Evolutionary conservation across 2,888 invertebrate species (phyloP).

Genomic region (Andrena trimmerana): DNA sequence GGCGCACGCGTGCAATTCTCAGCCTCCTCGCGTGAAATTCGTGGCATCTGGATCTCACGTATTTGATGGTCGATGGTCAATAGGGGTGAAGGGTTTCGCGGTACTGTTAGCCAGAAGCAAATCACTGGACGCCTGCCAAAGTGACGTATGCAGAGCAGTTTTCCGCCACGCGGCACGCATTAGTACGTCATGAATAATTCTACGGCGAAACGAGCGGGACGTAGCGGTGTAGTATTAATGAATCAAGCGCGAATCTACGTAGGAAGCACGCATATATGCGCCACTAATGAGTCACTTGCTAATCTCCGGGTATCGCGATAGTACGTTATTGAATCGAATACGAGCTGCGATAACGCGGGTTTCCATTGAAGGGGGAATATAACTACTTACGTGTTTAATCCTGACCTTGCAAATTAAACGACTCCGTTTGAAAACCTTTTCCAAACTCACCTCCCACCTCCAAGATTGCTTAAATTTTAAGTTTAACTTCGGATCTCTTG

Average conservation of each 20-base stretch:
- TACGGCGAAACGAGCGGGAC: neutral
- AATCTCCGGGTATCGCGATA: neutral
- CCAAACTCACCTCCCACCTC: no score
- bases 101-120: neutral
- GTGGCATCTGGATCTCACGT: neutral
- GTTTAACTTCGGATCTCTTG: no score
- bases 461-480: no score
- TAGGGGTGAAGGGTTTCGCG: neutral
- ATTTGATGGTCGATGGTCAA: neutral
- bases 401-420: no score
- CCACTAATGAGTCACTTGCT: slow-evolving; percentile 1
- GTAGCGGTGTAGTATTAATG: slow-evolving; percentile 8
- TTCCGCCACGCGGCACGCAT: neutral
- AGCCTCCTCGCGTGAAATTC: no score
- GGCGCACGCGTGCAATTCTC: no score
- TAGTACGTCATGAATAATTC: neutral
- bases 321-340: neutral
- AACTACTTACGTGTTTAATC: no score
- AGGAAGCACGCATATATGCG: neutral
- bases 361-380: neutral
- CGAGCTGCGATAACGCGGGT: neutral
- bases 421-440: no score
- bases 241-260: neutral
- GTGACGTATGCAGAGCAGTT: slow-evolving; percentile 6
- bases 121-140: neutral